A percentile compares a stretch with the other conserved stretches of the same genome.
Conservation (phyloP, 2,113 vertebrate genomes). For the Capra hircus region DNA sequence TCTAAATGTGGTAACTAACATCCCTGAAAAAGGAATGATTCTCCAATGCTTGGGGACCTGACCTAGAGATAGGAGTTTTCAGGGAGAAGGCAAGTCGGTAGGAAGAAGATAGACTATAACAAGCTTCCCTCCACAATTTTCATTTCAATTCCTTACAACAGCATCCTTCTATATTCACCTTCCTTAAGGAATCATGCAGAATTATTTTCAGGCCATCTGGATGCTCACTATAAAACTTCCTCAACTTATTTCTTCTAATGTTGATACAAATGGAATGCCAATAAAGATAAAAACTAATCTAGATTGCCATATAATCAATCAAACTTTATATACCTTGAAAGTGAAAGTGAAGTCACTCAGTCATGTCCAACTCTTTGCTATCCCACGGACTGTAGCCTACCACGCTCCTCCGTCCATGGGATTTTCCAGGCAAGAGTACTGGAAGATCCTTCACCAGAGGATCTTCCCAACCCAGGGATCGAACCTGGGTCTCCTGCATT, state of each 20-base stretch:
- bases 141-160: not conserved
- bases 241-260: not conserved
- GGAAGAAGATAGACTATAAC: not conserved
- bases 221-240: not conserved
- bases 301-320: not conserved
- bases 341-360: not conserved
- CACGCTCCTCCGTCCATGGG: fast-evolving
- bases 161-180: not conserved
- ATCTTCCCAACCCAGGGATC: not conserved
- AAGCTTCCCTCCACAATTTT: not conserved
- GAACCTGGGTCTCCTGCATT: not conserved
- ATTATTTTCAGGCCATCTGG: not conserved
- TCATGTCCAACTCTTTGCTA: not conserved
- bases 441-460: not conserved
- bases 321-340: not conserved
- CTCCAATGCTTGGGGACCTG: constrained; percentile 63
- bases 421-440: not conserved
- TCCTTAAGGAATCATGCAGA: not conserved
- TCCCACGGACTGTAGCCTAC: not conserved
- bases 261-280: not conserved
- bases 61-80: constrained; percentile 47
- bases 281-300: not conserved
- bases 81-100: constrained; percentile 42
- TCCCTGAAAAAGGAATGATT: constrained; percentile 68
- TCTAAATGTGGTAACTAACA: constrained; percentile 47